Evolutionary conservation across 2,797 vertebrate species (phyloP).

Genomic region (Octomys mimax): DNA sequence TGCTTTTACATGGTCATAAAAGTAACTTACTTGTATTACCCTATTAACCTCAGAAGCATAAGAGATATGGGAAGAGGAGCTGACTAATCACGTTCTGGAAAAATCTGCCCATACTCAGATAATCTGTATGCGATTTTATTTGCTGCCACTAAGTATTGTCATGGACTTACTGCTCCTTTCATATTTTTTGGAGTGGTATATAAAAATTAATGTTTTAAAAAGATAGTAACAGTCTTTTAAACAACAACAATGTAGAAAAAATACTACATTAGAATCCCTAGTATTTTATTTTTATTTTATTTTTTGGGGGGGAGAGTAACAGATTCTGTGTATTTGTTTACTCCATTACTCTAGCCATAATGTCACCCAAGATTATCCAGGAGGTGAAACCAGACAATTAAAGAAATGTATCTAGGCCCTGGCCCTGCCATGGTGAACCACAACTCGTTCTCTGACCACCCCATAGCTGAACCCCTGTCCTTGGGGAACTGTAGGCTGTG

Average conservation of each 20-base stretch:
- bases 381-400: constrained; percentile 88
- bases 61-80: neutral
- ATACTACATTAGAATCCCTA: neutral
- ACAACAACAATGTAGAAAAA: neutral
- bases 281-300: too few relatives aligned
- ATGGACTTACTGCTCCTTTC: neutral
- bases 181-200: neutral
- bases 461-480: constrained; percentile 79
- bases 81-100: neutral
- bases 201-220: neutral
- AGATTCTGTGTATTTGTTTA: constrained; percentile 83
- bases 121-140: neutral
- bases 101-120: neutral
- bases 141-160: neutral
- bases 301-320: neutral
- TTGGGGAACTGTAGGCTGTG: constrained; percentile 76
- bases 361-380: constrained; percentile 83
- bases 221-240: neutral
- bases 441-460: constrained; percentile 86
- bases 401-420: constrained; percentile 84
- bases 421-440: constrained; percentile 87
- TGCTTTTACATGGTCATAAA: neutral
- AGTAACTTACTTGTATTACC: neutral
- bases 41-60: neutral
- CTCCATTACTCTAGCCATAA: constrained; percentile 78